Conservation (phyloP, 23 tunicate species). For the Halocynthia aurantium region DNA sequence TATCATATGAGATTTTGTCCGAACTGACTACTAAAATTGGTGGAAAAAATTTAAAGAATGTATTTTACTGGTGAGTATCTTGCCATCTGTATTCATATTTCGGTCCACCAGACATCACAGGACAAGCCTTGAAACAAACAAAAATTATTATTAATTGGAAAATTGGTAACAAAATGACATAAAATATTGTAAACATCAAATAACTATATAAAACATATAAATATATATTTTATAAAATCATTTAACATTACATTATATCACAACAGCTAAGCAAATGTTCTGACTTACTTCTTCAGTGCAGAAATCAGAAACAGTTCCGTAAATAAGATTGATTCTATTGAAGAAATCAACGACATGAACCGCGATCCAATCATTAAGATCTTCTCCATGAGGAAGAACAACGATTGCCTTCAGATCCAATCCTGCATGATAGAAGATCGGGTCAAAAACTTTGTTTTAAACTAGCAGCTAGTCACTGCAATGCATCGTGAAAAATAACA, state of each 20-base stretch:
- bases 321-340: slow-evolving; percentile 90
- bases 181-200: no score
- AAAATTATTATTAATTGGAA: no score
- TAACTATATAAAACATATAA: no score
- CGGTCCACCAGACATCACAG: slow-evolving; percentile 95
- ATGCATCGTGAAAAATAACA: no score
- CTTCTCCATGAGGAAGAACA: slow-evolving; percentile 87
- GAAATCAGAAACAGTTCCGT: slow-evolving; percentile 94
- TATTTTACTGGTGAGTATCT: slow-evolving; percentile 24
- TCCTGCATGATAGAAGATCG: slow-evolving; percentile 27
- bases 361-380: slow-evolving; percentile 96
- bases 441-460: no score
- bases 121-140: slow-evolving; percentile 57
- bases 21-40: no score
- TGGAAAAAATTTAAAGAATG: not conserved
- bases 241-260: no score
- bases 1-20: no score
- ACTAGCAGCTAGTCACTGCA: no score
- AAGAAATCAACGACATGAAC: slow-evolving; percentile 99
- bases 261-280: no score
- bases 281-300: slow-evolving; percentile 78
- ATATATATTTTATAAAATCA: no score
- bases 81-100: slow-evolving; percentile 96
- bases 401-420: slow-evolving; percentile 91
- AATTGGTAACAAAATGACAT: no score